phyloP scores from a whole-genome alignment of 2,113 vertebrate species.

The Phrynosoma platyrhinos region DNA sequence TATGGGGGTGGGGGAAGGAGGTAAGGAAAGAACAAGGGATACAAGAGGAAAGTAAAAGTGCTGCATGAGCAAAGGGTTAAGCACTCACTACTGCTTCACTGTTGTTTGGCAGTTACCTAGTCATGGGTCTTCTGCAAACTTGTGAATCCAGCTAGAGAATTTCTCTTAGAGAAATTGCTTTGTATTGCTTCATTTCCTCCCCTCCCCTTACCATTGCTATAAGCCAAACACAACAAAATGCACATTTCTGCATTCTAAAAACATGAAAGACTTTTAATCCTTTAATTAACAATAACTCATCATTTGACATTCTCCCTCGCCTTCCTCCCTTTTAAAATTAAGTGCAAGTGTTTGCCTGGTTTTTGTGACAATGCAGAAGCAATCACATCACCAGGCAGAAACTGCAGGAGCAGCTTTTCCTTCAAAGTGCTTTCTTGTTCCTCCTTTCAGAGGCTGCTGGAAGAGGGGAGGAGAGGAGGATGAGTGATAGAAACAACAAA shows the following conservation, averaged over 20 bases:
- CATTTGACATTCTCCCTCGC: background rate
- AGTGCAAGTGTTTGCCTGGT: background rate
- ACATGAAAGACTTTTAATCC: constrained; percentile 1
- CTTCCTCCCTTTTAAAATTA: background rate
- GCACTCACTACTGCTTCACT: background rate
- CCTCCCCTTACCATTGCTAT: background rate
- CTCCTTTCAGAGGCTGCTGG: background rate
- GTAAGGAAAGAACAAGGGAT: background rate
- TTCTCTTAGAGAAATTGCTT: background rate
- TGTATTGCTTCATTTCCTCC: background rate
- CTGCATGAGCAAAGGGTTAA: background rate
- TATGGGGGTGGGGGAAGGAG: background rate
- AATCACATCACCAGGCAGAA: background rate
- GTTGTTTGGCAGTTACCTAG: background rate
- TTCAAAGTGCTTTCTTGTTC: background rate
- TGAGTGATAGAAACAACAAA: constrained; percentile 2
- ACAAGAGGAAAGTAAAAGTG: background rate
- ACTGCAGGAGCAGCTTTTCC: background rate
- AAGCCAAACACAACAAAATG: constrained; percentile 15
- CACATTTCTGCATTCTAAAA: background rate
- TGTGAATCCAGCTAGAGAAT: background rate
- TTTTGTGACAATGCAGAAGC: background rate
- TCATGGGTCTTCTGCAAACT: background rate
- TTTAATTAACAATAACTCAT: constrained; percentile 6
- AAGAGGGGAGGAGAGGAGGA: background rate